These are phyloP conservation scores for Periparus ater DNA, from an alignment of 2,797 vertebrate genomes.

Conservation along the genomic window DNA sequence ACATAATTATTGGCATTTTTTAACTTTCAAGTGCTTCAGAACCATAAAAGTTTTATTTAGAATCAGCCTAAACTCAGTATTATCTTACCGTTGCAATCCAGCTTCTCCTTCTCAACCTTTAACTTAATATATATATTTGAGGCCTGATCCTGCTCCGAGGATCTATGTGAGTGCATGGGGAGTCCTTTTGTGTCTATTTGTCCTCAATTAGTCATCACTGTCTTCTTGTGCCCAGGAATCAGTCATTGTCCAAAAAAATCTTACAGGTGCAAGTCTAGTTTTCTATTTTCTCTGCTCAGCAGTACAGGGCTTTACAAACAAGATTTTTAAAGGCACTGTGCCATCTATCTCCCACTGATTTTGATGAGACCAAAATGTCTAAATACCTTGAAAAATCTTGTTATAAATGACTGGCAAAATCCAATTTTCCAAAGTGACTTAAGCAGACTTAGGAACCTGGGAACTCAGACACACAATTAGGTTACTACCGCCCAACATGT, in stretches of 20 bases:
- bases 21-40: neutral
- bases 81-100: neutral
- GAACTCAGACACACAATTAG: conserved; percentile 26
- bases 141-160: neutral
- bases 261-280: neutral
- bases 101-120: neutral
- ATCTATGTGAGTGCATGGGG: fast-evolving
- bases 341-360: conserved; percentile 25
- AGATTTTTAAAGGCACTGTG: conserved; percentile 20
- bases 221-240: neutral
- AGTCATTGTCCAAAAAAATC: neutral
- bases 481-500: conserved; percentile 18
- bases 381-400: conserved; percentile 57
- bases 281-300: neutral
- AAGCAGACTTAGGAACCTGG: conserved; percentile 35
- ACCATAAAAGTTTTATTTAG: neutral
- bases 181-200: neutral
- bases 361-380: conserved; percentile 41
- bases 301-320: neutral
- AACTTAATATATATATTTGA: neutral
- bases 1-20: neutral
- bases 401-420: conserved; percentile 52
- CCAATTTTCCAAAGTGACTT: conserved; percentile 62
- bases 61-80: neutral
- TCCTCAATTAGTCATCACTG: neutral